Evolutionary conservation across 2,888 invertebrate species (phyloP), one percentile per base, ranked within the genome.

Genomic region (Parthenolecanium corni): DNA sequence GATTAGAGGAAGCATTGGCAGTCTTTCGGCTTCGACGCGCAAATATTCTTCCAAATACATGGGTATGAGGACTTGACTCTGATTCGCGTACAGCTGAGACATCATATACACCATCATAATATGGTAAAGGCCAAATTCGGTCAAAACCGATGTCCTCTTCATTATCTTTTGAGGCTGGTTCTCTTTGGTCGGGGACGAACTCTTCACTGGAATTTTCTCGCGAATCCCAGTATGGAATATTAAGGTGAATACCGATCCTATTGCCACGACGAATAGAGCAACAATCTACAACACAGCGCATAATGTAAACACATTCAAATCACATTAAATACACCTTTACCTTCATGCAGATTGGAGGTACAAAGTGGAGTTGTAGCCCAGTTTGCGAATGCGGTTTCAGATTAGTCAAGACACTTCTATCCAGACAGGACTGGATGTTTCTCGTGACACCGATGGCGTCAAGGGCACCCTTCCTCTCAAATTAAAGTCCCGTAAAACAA

Each of bases 1-100:
- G n/a, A 86, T 80, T 64, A 94, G 76, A 0, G 93, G 93, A 25
- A 93, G 79, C 23, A 86, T 79, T n/a, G 93, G 92, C 46, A 87
- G 74, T 36, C 83, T 77, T 65, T 86, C 83, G 14, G 89, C 87
- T 2, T 82, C 78, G 72, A 89, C 78, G 38, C 82, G 76, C 53
- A 92, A 74, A 0, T 86, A 83, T 69, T 85, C 82, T 69, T 89
- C 87, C 6, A 93, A 78, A 73, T 91, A 94, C 64, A 93, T 76
- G 0, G 93, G 90, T 67, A 92, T 80, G 44, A 63, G 46, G 3
- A 63, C 63, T 36, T 63, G 63, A 63, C 63, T 63, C 21, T 53
- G 53, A 47, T 63, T 63, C 0, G 54, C 53, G 36, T 40, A 63
- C 9, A 63, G 18, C 12, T 63, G 63, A 20, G 63, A 52, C 63